Conservation (phyloP, 2,888 invertebrate species). For the Apodemia mormo region DNA sequence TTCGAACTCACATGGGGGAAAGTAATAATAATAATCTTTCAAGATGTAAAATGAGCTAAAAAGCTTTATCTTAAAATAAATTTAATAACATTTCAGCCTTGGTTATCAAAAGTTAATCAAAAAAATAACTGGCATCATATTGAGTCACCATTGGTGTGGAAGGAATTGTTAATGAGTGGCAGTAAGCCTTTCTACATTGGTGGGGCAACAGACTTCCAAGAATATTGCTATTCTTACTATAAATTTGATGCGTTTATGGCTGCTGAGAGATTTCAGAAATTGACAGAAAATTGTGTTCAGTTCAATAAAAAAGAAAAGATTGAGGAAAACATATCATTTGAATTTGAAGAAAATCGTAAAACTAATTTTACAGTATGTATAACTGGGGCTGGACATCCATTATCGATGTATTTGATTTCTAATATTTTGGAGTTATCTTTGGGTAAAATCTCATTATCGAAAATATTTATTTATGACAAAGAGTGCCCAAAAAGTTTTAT, state of each 20-base stretch:
- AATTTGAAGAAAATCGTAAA: constrained; percentile 38
- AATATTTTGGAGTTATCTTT: constrained; percentile 53
- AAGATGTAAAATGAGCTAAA: too few relatives aligned
- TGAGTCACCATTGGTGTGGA: constrained; percentile 83
- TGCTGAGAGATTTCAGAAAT: constrained; percentile 51
- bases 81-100: constrained; percentile 52
- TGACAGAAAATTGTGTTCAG: constrained; percentile 54
- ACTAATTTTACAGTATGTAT: constrained; percentile 54
- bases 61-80: too few relatives aligned
- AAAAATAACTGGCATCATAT: constrained; percentile 80
- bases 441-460: constrained; percentile 49
- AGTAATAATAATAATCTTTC: too few relatives aligned
- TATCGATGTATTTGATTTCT: constrained; percentile 61
- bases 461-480: constrained; percentile 61
- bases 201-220: constrained; percentile 81
- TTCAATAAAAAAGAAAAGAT: constrained; percentile 49
- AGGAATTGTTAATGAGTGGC: constrained; percentile 79
- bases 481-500: constrained; percentile 51
- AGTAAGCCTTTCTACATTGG: constrained; percentile 82
- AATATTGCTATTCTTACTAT: constrained; percentile 84
- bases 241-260: constrained; percentile 59
- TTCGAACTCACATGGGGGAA: too few relatives aligned
- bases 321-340: constrained; percentile 29
- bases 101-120: constrained; percentile 74
- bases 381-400: constrained; percentile 56